These are phyloP conservation scores for Zosterops hypoxanthus DNA, from an alignment of 2,113 vertebrate species.

Conservation along the genomic window DNA sequence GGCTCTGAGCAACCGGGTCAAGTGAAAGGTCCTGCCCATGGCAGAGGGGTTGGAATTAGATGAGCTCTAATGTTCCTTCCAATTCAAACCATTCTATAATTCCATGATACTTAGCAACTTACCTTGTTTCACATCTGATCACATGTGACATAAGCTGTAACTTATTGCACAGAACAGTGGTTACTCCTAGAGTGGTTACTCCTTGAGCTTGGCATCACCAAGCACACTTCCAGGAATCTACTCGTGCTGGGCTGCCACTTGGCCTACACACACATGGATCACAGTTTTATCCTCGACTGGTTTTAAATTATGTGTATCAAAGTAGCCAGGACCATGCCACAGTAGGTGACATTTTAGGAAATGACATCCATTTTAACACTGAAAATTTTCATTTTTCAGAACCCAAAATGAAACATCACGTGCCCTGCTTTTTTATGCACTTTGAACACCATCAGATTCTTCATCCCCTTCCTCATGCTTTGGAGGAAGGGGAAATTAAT, in stretches of 20 bases:
- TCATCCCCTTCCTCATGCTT: background rate
- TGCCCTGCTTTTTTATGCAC: background rate
- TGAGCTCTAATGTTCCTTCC: background rate
- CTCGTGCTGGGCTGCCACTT: background rate
- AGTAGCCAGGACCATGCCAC: background rate
- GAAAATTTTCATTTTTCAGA: background rate
- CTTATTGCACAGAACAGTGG: background rate
- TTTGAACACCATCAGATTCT: background rate
- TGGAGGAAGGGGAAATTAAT: background rate
- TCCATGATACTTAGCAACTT: background rate
- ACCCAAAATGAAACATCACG: background rate
- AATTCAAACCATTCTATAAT: background rate
- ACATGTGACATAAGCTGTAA: rapidly evolving
- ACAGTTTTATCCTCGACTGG: rapidly evolving
- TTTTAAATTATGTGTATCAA: background rate
- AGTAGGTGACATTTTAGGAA: background rate
- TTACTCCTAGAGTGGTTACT: background rate
- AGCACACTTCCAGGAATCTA: rapidly evolving
- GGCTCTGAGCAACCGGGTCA: background rate
- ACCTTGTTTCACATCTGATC: background rate
- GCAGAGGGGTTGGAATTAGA: background rate
- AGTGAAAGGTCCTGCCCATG: background rate
- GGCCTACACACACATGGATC: background rate
- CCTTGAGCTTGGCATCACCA: rapidly evolving
- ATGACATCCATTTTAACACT: background rate